Evolutionary conservation across 2,113 vertebrate genomes (phyloP).

Genomic region (Cryptotis parvus): DNA sequence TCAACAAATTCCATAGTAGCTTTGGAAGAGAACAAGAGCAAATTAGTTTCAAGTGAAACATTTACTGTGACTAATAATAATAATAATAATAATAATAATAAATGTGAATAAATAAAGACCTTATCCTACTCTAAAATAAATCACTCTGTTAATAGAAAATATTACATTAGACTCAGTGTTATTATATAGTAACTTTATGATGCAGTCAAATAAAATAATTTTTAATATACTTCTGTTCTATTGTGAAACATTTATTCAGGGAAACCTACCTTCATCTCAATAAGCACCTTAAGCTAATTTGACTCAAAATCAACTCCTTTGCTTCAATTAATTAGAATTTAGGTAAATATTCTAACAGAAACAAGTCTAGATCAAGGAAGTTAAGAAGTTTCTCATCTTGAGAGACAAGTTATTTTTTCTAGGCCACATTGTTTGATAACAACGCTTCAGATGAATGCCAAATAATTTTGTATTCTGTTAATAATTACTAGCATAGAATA

Average conservation of each 20-base stretch:
- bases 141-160: not conserved
- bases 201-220: conserved; percentile 40
- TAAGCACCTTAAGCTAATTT: conserved; percentile 58
- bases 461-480: conserved; percentile 52
- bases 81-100: too few relatives aligned
- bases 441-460: conserved; percentile 57
- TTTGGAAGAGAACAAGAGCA: conserved; percentile 13
- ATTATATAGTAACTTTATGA: conserved; percentile 23
- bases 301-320: conserved; percentile 48
- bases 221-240: not conserved
- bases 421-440: conserved; percentile 54
- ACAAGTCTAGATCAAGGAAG: conserved; percentile 45
- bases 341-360: conserved; percentile 47
- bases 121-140: too few relatives aligned
- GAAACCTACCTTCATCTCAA: conserved; percentile 61
- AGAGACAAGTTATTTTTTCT: conserved; percentile 62
- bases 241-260: conserved; percentile 50
- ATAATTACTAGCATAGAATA: not conserved
- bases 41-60: not conserved
- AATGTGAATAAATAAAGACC: too few relatives aligned
- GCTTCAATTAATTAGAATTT: conserved; percentile 58
- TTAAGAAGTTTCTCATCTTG: not conserved
- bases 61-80: not conserved
- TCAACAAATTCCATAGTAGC: not conserved
- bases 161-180: not conserved